A percentile compares a stretch with the other conserved stretches of the same genome.
Conservation (phyloP, 1,140 invertebrate species). For the Maconellicoccus hirsutus region DNA sequence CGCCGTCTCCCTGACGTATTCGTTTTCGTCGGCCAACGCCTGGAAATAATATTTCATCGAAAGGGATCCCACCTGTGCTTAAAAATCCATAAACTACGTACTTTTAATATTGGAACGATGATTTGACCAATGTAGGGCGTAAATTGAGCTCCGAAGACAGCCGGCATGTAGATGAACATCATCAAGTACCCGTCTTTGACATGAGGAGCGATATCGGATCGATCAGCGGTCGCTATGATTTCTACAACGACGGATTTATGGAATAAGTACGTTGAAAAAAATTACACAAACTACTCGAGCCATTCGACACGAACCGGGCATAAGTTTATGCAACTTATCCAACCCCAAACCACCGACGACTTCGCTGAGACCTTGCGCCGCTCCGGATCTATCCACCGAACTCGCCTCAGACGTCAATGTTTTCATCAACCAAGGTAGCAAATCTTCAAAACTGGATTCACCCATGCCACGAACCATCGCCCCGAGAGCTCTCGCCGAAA, state of each 20-base stretch:
- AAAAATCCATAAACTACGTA: no score
- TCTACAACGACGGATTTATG: conserved; percentile 44
- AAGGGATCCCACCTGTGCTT: no score
- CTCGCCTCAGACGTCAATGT: conserved; percentile 92
- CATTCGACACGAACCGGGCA: conserved; percentile 54
- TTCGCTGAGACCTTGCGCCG: conserved; percentile 91
- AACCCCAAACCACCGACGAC: conserved; percentile 92
- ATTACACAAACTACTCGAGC: not conserved
- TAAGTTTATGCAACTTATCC: conserved; percentile 87
- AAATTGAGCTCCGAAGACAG: conserved; percentile 90
- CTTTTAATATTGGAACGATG: conserved; percentile 92
- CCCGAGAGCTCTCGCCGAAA: conserved; percentile 86
- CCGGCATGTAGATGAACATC: conserved; percentile 99
- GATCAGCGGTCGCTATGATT: conserved; percentile 90
- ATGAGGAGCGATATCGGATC: conserved; percentile 88
- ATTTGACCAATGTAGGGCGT: conserved; percentile 94
- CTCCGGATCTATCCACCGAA: conserved; percentile 92
- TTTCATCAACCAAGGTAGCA: conserved; percentile 96
- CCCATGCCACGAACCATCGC: conserved; percentile 97
- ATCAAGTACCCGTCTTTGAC: conserved; percentile 99
- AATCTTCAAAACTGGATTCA: conserved; percentile 85
- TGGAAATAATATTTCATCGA: conserved; percentile 33
- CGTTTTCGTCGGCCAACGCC: conserved; percentile 96
- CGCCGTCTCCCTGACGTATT: conserved; percentile 95
- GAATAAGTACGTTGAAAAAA: no score